Evolutionary conservation across 2,888 invertebrate species (phyloP), one percentile per base, ranked within the genome.

Genomic region (Acronicta aceris): DNA sequence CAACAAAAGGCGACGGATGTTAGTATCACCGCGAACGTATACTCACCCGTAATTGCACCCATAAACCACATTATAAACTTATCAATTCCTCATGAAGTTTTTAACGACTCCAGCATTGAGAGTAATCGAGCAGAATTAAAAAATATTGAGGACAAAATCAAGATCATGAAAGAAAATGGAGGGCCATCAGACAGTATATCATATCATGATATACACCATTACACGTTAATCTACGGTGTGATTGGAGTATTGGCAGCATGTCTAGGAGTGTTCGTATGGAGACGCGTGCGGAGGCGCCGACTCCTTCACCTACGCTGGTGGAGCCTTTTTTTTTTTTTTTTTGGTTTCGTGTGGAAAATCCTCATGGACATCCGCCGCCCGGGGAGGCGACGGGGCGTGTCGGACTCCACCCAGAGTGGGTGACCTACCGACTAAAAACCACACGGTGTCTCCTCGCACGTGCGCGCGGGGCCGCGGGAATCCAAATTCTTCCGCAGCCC

Each of bases 31-130:
- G 38, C 55, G 8, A 21, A 55, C 7, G 7, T 47, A 30, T 41
- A 48, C n/a, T 25, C 41, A 5, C 41, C 55, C n/a, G 21, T 27
- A 4, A 41, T 48, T 30, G 48, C 55, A 16, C 33, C 53, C 21
- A 61, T 56, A 17, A 61, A 56, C 13, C 55, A 55, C 12, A 12
- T 61, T 4, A 49, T 61, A 36, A 61, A 56, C 45, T 21, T 61
- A 9, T 21, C 42, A 15, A 50, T 56, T 40, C 41, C 55, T 46
- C 33, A 55, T 17, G 38, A 38, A 17, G 41, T 27, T 38, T n/a
- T 5, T 15, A 55, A 50, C n/a, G 43, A 41, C 27, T 55, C 55
- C 25, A 43, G 38, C 13, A 48, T 30, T 4, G 43, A 55, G 21
- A 54, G 15, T 48, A 10, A 43, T 38, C 30, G 21, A 38, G 38